A percentile compares a stretch with the other conserved stretches of the same genome.
Evolutionary conservation across 1,140 invertebrate genomes (phyloP).

Genomic region (Heliothis subflexa): DNA sequence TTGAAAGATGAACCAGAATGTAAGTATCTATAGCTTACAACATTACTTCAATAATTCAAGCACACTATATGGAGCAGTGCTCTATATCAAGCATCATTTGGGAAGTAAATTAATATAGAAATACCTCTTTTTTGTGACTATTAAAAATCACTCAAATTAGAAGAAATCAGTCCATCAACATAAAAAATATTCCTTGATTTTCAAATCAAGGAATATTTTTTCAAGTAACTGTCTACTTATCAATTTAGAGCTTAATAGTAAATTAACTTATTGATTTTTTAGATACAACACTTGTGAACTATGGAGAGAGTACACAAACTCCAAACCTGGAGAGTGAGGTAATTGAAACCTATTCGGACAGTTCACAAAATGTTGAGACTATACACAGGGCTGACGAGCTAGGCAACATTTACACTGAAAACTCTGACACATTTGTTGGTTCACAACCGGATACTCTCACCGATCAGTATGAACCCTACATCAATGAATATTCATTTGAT

Average conservation of each 20-base stretch:
- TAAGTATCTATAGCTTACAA: conserved; percentile 55
- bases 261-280: conserved; percentile 55
- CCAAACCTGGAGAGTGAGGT: conserved; percentile 66
- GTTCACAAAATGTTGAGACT: conserved; percentile 68
- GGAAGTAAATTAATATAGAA: too few relatives aligned
- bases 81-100: not conserved
- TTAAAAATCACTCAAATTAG: too few relatives aligned
- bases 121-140: too few relatives aligned
- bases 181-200: not conserved
- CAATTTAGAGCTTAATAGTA: too few relatives aligned
- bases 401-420: conserved; percentile 77
- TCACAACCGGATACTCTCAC: conserved; percentile 69
- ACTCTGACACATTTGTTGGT: conserved; percentile 65
- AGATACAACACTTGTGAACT: conserved; percentile 82
- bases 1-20: conserved; percentile 83
- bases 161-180: too few relatives aligned
- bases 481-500: conserved; percentile 77
- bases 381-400: conserved; percentile 72
- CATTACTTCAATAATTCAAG: not conserved
- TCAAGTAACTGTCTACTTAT: too few relatives aligned
- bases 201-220: too few relatives aligned
- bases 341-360: conserved; percentile 69
- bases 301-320: conserved; percentile 72
- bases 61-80: not conserved
- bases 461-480: conserved; percentile 77